Conservation (phyloP, 2,797 vertebrate genomes). For the Chaetophractus vellerosus region DNA sequence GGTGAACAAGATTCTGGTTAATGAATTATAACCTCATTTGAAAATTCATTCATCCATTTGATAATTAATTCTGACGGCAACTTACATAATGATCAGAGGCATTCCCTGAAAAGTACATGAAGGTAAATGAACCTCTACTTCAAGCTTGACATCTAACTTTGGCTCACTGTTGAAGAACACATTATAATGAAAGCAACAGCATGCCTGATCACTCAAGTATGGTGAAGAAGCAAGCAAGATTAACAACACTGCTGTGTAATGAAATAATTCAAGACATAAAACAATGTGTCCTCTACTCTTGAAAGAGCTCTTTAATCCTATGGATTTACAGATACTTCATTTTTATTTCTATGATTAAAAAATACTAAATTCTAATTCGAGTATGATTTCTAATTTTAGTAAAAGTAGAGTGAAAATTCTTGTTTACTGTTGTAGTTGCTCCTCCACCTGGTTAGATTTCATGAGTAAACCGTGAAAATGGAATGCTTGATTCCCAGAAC, state of each 20-base stretch:
- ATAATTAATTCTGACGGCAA: slow-evolving; percentile 81
- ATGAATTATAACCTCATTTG: slow-evolving; percentile 82
- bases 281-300: slow-evolving; percentile 48
- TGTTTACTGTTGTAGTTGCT: neutral
- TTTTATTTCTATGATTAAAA: slow-evolving; percentile 47
- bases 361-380: neutral
- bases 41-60: slow-evolving; percentile 82
- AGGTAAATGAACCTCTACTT: slow-evolving; percentile 84
- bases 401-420: neutral
- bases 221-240: slow-evolving; percentile 79
- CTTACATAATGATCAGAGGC: slow-evolving; percentile 79
- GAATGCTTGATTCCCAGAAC: neutral
- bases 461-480: neutral
- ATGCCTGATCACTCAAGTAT: slow-evolving; percentile 72
- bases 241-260: slow-evolving; percentile 70
- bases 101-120: slow-evolving; percentile 82
- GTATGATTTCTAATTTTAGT: slow-evolving; percentile 39
- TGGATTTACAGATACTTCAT: slow-evolving; percentile 34
- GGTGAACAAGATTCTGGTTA: slow-evolving; percentile 79
- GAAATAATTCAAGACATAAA: slow-evolving; percentile 52
- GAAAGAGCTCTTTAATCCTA: slow-evolving; percentile 52
- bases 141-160: slow-evolving; percentile 79
- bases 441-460: neutral
- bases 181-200: slow-evolving; percentile 76
- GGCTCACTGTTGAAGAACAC: slow-evolving; percentile 74